Evolutionary conservation across 2,113 vertebrate species (phyloP).

Genomic region (Poeciliopsis retropinna): DNA sequence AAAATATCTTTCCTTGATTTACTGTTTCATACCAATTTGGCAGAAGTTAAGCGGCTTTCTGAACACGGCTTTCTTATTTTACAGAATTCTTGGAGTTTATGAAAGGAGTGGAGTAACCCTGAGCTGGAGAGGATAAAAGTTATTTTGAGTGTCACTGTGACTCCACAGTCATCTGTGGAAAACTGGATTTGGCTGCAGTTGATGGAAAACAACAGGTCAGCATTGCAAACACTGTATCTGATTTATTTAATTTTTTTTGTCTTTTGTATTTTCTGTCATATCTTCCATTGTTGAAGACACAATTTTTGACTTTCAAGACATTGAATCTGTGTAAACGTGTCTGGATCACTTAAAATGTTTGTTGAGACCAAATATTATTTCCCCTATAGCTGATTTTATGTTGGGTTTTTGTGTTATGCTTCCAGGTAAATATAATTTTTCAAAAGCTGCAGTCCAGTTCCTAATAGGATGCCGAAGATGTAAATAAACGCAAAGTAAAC

Average conservation of each 20-base stretch:
- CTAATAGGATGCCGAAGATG: conserved; percentile 25
- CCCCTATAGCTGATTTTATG: conserved; percentile 11
- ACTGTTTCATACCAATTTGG: neutral
- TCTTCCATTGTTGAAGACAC: conserved; percentile 78
- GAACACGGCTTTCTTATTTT: conserved; percentile 2
- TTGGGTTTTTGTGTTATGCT: conserved; percentile 28
- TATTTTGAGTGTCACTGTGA: conserved; percentile 62
- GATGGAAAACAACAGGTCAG: conserved; percentile 48
- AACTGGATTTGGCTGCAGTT: conserved; percentile 30
- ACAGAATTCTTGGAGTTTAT: conserved; percentile 86
- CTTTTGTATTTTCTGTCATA: conserved; percentile 58
- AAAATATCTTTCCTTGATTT: neutral
- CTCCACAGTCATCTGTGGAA: conserved; percentile 45
- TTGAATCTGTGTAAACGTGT: conserved; percentile 67
- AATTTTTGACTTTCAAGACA: conserved; percentile 58
- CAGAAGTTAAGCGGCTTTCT: neutral
- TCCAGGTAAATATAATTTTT: conserved; percentile 10
- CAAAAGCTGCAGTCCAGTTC: conserved; percentile 31
- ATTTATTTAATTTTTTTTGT: conserved; percentile 12
- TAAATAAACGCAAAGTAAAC: conserved; percentile 39
- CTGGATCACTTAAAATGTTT: conserved; percentile 37
- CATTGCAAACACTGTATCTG: conserved; percentile 63
- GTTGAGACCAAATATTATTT: conserved; percentile 5
- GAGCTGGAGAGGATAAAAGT: conserved; percentile 26
- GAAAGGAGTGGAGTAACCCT: conserved; percentile 82